Percentiles rank a stretch among this genome's conserved stretches.
Conservation (phyloP, 2,113 vertebrate genomes). For the Tychaedon coryphoeus region DNA sequence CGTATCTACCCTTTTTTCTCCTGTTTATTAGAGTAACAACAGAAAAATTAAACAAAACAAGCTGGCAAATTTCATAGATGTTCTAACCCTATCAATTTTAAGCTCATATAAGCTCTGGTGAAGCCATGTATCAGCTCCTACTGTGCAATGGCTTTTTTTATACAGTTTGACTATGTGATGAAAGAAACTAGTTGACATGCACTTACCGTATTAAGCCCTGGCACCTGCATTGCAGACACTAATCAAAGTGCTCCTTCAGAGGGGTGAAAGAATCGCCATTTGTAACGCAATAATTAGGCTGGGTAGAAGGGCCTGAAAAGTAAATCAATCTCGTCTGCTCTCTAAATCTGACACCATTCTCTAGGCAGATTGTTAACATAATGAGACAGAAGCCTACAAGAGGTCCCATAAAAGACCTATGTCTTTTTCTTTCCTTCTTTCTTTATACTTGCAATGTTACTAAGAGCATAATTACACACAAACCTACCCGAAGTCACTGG, state of each 20-base stretch:
- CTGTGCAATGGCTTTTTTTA: constrained; percentile 17
- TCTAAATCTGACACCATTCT: constrained; percentile 74
- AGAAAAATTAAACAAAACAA: neutral
- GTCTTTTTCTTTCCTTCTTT: neutral
- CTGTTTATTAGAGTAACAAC: neutral
- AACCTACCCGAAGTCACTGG: constrained; percentile 50
- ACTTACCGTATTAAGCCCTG: constrained; percentile 62
- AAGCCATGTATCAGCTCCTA: neutral
- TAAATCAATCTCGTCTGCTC: constrained; percentile 78
- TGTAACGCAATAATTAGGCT: constrained; percentile 79
- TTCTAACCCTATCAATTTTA: constrained; percentile 18
- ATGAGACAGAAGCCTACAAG: constrained; percentile 74
- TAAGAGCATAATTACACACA: constrained; percentile 68
- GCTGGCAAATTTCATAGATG: neutral
- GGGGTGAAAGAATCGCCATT: constrained; percentile 77
- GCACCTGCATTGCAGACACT: constrained; percentile 73
- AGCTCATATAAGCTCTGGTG: neutral
- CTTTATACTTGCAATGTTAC: constrained; percentile 62
- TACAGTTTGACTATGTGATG: constrained; percentile 43
- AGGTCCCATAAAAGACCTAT: constrained; percentile 63
- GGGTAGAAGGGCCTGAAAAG: constrained; percentile 73
- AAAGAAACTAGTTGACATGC: constrained; percentile 74
- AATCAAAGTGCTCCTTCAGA: constrained; percentile 76
- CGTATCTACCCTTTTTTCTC: neutral
- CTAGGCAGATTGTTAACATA: constrained; percentile 78